These are phyloP conservation scores for Bos indicus DNA, from an alignment of 2,113 vertebrate genomes.

Conservation along the genomic window DNA sequence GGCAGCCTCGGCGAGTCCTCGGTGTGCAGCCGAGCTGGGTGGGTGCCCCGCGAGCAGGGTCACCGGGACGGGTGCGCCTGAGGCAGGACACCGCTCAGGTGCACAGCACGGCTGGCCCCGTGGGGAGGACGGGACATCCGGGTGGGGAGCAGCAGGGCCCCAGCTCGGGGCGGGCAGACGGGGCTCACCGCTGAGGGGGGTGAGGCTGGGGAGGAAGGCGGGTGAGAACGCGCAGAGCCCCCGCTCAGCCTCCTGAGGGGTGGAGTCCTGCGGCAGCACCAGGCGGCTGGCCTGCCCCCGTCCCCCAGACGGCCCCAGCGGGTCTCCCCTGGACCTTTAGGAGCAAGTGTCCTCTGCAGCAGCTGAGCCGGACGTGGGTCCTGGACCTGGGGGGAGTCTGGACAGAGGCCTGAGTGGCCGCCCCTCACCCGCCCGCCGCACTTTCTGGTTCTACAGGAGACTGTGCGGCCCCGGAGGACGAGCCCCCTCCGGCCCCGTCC, in stretches of 20 bases:
- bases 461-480: conserved; percentile 69
- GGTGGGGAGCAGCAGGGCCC: background rate
- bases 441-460: conserved; percentile 52
- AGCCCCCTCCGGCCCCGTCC: conserved; percentile 85
- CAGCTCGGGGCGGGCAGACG: background rate
- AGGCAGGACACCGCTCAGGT: background rate
- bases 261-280: background rate
- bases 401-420: background rate
- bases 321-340: accelerated
- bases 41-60: background rate
- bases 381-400: background rate
- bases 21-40: accelerated
- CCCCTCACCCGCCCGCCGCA: accelerated
- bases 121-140: too few species aligned
- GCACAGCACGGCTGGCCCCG: background rate
- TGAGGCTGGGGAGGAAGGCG: background rate
- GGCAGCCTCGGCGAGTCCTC: background rate
- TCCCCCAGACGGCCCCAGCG: accelerated
- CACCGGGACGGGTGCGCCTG: background rate
- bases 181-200: background rate
- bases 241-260: accelerated
- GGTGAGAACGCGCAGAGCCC: background rate
- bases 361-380: accelerated
- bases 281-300: accelerated
- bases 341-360: background rate